Evolutionary conservation across 2,113 vertebrate species (phyloP), one percentile per base, ranked within the genome.

Genomic region (Oxyura jamaicensis): DNA sequence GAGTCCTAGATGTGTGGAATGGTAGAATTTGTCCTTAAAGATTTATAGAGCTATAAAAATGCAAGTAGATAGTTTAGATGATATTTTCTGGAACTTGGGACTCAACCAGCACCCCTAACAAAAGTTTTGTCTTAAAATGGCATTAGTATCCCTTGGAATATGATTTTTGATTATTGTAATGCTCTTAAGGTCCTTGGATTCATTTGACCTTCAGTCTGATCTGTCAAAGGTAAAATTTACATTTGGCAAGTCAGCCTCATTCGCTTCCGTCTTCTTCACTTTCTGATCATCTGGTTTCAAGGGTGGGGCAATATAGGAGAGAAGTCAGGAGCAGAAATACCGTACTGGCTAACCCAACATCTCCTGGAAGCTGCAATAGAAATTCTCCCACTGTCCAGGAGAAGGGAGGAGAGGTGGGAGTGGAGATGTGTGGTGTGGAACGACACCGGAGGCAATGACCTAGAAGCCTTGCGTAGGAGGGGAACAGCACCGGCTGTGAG

Each of bases 11-110:
- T 62, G 13, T 71, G 73, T n/a, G 71, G 68, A 96, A 90, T 33
- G n/a, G 36, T 60, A 90, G 87, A 83, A 36, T 91, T 83, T 52
- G 25, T 35, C 35, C 41, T 68, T 72, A 46, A 78, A 80, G 90
- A 96, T 96, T 96, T 96, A 93, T 83, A 84, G 79, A 92, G 62
- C 72, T 69, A 75, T 95, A 91, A 96, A 96, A 95, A 65, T 41
- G 41, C 23, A 66, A 91, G 60, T 31, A 90, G 83, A 94, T 75
- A 72, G 26, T 23, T 72, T 46, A 86, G 66, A 91, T 75, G 68
- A 78, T 28, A 4, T 82, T 86, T 90, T 88, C 77, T 62, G 58
- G 20, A 76, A 90, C 16, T 75, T 53, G 83, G 33, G 39, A 41
- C 33, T 78, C 48, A 71, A 82, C 41, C 21, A 25, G 65, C n/a